These are phyloP conservation scores for Periphyllus acericola DNA, from an alignment of 2,888 invertebrate genomes.

Conservation along the genomic window DNA sequence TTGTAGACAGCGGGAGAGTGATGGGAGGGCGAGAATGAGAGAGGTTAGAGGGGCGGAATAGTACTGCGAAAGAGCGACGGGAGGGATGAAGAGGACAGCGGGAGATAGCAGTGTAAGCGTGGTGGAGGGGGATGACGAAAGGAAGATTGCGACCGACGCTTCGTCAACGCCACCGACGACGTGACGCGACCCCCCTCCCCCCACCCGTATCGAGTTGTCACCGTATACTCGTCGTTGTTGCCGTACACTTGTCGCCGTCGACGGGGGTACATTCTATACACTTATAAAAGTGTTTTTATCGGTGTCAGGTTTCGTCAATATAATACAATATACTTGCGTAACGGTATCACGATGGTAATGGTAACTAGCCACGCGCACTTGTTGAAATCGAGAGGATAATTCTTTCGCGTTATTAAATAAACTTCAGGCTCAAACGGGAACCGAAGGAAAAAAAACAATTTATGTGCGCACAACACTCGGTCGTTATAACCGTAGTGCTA, in stretches of 20 bases:
- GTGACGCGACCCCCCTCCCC: neutral
- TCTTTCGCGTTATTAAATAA: neutral
- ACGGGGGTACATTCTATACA: neutral
- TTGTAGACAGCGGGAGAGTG: neutral
- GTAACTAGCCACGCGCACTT: neutral
- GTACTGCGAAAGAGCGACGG: no score
- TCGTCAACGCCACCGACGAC: neutral
- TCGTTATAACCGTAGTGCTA: neutral
- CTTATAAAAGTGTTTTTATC: neutral
- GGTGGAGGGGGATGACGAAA: neutral
- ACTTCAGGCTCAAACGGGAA: neutral
- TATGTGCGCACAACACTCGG: no score
- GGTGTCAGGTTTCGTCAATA: slow-evolving; percentile 7
- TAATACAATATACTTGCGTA: neutral
- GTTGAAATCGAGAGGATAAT: neutral
- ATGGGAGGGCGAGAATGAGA: neutral
- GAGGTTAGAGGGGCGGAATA: neutral
- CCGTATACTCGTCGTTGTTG: neutral
- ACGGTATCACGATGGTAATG: neutral
- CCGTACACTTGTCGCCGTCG: neutral
- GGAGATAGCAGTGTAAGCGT: no score
- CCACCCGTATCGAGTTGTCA: neutral
- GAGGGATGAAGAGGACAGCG: no score
- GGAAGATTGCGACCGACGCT: neutral
- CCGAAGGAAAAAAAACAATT: neutral